Percentiles rank a stretch among this genome's conserved stretches.
Conservation (phyloP, 2,888 invertebrate species). For the Pardosa pseudoannulata region DNA sequence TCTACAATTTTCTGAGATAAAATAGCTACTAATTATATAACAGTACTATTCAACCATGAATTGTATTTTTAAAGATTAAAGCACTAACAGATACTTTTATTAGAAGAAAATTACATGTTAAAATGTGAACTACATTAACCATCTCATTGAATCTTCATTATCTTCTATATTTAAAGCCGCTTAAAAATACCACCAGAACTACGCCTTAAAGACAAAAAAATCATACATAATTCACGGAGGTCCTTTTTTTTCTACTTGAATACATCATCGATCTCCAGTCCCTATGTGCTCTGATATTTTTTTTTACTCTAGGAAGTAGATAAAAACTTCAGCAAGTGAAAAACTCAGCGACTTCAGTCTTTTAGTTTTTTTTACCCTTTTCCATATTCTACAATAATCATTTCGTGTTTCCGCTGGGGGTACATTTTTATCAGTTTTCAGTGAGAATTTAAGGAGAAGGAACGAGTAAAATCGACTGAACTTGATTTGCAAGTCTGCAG, state of each 20-base stretch:
- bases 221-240: background rate
- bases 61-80: no score
- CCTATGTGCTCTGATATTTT: slow-evolving; percentile 15
- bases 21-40: no score
- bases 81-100: no score
- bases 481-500: slow-evolving; percentile 1
- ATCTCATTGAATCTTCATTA: no score
- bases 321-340: slow-evolving; percentile 18
- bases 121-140: no score
- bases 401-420: slow-evolving; percentile 40
- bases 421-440: slow-evolving; percentile 67
- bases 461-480: slow-evolving; percentile 1
- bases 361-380: slow-evolving; percentile 10
- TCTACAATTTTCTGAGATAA: no score
- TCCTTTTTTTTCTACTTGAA: slow-evolving; percentile 45
- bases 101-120: no score
- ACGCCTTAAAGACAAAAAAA: background rate
- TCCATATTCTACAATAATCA: slow-evolving; percentile 62
- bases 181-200: background rate
- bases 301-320: slow-evolving; percentile 28
- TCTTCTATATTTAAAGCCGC: no score
- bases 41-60: no score
- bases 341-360: slow-evolving; percentile 48
- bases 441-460: slow-evolving; percentile 32
- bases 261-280: slow-evolving; percentile 57